Conservation (phyloP, 1,140 invertebrate genomes). For the Bradysia coprophila region DNA sequence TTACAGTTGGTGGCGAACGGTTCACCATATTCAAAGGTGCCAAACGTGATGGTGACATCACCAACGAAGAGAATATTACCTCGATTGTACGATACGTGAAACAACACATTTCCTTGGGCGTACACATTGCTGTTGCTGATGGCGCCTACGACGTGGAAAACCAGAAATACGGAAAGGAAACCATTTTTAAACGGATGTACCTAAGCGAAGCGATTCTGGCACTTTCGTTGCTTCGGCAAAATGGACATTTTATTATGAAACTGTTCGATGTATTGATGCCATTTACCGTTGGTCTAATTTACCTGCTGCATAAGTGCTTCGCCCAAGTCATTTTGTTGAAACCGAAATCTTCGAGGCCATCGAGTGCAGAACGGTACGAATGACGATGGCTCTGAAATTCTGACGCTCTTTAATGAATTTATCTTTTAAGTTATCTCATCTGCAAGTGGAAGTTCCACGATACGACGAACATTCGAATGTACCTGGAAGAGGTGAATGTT, state of each 20-base stretch:
- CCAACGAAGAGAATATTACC: slow-evolving; percentile 61
- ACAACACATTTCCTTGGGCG: slow-evolving; percentile 60
- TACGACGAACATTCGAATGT: slow-evolving; percentile 37
- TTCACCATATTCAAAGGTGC: slow-evolving; percentile 83
- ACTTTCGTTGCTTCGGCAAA: slow-evolving; percentile 58
- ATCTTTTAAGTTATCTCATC: slow-evolving; percentile 81
- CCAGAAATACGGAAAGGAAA: slow-evolving; percentile 92
- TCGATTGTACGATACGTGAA: slow-evolving; percentile 52
- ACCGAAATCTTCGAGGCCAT: slow-evolving; percentile 88
- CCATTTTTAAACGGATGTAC: slow-evolving; percentile 86
- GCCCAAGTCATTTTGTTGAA: slow-evolving; percentile 74
- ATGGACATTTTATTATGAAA: slow-evolving; percentile 91
- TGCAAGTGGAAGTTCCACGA: slow-evolving; percentile 58
- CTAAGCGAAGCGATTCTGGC: slow-evolving; percentile 86
- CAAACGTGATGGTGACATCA: slow-evolving; percentile 77
- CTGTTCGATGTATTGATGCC: slow-evolving; percentile 90
- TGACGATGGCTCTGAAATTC: slow-evolving; percentile 94
- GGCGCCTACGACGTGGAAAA: slow-evolving; percentile 94
- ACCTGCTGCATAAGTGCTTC: slow-evolving; percentile 86
- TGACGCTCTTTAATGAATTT: slow-evolving; percentile 91
- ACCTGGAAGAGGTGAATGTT: slow-evolving; percentile 51
- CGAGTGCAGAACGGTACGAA: slow-evolving; percentile 95
- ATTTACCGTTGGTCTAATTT: slow-evolving; percentile 86
- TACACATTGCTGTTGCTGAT: slow-evolving; percentile 97
- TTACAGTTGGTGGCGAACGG: slow-evolving; percentile 68